Evolutionary conservation across 2,113 vertebrate genomes (phyloP).

Genomic region (Chelonoidis abingdonii): DNA sequence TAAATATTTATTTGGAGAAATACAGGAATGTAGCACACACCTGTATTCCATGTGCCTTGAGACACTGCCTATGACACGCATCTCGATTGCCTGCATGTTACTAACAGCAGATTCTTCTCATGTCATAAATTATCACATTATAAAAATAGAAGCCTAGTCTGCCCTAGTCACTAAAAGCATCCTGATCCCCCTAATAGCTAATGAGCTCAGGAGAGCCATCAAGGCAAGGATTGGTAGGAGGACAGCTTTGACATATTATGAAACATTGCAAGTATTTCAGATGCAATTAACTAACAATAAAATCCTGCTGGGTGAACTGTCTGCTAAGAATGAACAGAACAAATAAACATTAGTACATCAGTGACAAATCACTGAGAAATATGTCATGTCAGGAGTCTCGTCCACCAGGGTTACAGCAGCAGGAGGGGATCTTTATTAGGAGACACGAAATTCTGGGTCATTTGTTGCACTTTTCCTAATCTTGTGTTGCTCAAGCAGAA

Average conservation of each 20-base stretch:
- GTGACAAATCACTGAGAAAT: constrained; percentile 16
- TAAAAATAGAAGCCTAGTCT: background rate
- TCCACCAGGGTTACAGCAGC: background rate
- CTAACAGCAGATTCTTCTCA: rapidly evolving
- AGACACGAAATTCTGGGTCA: background rate
- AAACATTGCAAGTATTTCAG: background rate
- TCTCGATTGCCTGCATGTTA: background rate
- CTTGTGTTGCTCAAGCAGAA: constrained; percentile 4
- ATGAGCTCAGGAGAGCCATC: background rate
- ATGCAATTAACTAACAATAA: background rate
- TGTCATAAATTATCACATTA: background rate
- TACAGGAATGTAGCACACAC: background rate
- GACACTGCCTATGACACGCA: background rate
- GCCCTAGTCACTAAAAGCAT: background rate
- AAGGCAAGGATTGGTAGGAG: background rate
- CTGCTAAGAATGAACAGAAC: constrained; percentile 1
- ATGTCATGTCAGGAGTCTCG: constrained; percentile 17
- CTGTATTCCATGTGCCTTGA: background rate
- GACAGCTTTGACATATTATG: background rate
- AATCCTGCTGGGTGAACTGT: background rate
- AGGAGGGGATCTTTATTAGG: constrained; percentile 30
- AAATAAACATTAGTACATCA: constrained; percentile 1
- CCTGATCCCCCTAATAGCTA: background rate
- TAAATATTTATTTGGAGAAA: constrained; percentile 12
- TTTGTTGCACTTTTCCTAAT: constrained; percentile 39